phyloP scores from a whole-genome alignment of 2,797 vertebrate species.

The Heteromormyrus szaboi region DNA sequence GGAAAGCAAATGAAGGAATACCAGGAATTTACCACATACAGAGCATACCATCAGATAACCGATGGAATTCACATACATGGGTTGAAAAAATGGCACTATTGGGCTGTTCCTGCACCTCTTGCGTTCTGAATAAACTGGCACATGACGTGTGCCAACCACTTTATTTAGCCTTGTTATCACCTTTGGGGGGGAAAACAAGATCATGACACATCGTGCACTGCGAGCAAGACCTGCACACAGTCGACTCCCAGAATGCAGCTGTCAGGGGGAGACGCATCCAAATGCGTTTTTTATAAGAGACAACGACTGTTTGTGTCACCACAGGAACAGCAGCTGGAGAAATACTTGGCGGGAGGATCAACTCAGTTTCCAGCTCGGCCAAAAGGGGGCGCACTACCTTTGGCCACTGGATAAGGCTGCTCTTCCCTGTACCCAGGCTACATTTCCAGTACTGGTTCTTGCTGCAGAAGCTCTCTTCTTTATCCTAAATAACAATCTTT shows the following conservation, averaged over 20 bases:
- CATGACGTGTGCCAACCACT: constrained; percentile 2
- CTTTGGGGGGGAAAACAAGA: neutral
- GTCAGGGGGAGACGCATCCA: constrained; percentile 7
- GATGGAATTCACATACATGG: neutral
- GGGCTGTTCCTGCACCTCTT: neutral
- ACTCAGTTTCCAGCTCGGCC: neutral
- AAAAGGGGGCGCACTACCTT: neutral
- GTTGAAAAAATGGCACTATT: neutral
- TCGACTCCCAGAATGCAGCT: constrained; percentile 4
- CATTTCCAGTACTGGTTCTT: neutral
- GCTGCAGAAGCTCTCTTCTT: neutral
- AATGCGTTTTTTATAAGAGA: neutral
- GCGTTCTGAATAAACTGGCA: neutral
- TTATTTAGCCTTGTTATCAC: constrained; percentile 16
- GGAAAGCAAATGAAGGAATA: neutral
- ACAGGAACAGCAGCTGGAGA: neutral
- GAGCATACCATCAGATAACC: neutral
- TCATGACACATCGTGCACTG: neutral
- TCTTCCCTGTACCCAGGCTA: neutral
- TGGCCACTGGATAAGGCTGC: neutral
- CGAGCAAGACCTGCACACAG: neutral
- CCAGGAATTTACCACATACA: neutral
- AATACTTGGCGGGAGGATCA: neutral
- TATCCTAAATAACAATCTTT: neutral
- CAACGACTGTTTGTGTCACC: constrained; percentile 15